phyloP scores from a whole-genome alignment of 2,113 vertebrate genomes.

The Castor canadensis region DNA sequence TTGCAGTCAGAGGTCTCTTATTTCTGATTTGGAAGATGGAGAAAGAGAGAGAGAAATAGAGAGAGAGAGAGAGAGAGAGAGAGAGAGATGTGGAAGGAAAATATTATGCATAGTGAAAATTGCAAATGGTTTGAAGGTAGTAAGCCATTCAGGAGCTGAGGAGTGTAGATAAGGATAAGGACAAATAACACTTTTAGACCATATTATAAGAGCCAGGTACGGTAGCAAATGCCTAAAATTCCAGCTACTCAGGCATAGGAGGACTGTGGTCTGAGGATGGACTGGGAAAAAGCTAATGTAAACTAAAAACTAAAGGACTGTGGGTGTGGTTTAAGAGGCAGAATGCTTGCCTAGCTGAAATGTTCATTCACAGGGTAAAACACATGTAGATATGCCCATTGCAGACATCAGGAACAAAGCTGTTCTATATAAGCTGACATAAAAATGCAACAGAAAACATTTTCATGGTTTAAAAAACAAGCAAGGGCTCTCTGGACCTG shows the following conservation, averaged over 20 bases:
- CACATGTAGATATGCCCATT: background rate
- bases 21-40: background rate
- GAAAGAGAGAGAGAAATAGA: too few species aligned
- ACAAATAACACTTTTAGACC: background rate
- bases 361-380: background rate
- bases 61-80: too few species aligned
- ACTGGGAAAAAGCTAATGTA: too few species aligned
- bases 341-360: too few species aligned
- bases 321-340: too few species aligned
- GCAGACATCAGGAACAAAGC: background rate
- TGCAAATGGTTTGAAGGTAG: background rate
- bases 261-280: too few species aligned
- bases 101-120: background rate
- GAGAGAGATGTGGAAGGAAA: too few species aligned
- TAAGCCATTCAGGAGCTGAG: background rate
- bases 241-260: too few species aligned
- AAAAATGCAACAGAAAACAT: background rate
- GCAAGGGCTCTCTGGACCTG: background rate
- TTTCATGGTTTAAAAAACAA: background rate
- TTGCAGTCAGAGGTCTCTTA: conserved; percentile 10
- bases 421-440: background rate
- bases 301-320: too few species aligned
- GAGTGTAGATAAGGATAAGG: background rate
- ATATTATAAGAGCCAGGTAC: background rate
- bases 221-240: too few species aligned